Conservation (phyloP, 2,113 vertebrate genomes). For the Leptodactylus fuscus region DNA sequence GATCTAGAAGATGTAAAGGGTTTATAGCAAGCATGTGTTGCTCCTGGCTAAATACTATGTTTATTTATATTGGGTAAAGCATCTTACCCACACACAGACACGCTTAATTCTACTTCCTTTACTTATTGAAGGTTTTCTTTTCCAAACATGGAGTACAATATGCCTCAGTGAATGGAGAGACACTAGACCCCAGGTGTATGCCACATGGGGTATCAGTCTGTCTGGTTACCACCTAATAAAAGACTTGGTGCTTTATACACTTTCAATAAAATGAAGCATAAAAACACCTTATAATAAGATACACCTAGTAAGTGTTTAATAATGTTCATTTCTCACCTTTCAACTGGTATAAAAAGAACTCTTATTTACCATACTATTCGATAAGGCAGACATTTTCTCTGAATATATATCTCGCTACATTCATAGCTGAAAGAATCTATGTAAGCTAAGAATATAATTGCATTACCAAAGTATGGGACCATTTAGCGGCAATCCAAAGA, state of each 20-base stretch:
- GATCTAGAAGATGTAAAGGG: conserved; percentile 37
- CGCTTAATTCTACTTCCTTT: conserved; percentile 58
- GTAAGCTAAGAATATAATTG: neutral
- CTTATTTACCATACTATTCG: neutral
- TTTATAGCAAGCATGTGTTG: conserved; percentile 49
- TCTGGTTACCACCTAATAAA: conserved; percentile 42
- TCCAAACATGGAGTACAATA: conserved; percentile 57
- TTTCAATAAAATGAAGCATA: too few relatives aligned
- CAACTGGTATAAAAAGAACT: too few relatives aligned
- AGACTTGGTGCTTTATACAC: too few relatives aligned
- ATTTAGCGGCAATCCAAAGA: neutral
- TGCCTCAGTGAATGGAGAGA: conserved; percentile 36
- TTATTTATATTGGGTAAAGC: conserved; percentile 54
- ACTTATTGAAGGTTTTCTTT: conserved; percentile 54
- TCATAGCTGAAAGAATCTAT: neutral
- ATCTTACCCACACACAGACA: conserved; percentile 57
- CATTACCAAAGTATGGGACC: neutral
- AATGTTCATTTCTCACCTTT: too few relatives aligned
- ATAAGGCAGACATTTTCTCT: neutral
- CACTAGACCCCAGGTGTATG: conserved; percentile 40
- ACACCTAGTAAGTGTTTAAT: too few relatives aligned
- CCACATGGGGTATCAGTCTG: conserved; percentile 40
- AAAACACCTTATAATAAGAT: too few relatives aligned
- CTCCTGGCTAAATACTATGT: conserved; percentile 47
- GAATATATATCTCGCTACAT: neutral